Evolutionary conservation across 2,113 vertebrate species (phyloP).

Genomic region (Neotoma lepida): DNA sequence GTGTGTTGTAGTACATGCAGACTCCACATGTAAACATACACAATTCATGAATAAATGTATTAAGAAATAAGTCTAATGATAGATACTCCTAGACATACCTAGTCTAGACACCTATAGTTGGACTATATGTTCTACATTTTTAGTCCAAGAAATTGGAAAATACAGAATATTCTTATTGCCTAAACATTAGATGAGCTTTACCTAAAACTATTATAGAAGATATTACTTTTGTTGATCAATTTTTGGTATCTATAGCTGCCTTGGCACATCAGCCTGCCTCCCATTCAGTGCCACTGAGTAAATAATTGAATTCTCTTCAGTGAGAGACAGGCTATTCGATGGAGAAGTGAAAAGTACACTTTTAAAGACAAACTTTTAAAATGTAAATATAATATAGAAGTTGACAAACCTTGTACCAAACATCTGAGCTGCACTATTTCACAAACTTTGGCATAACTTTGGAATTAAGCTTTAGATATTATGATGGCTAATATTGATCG

Average conservation of each 20-base stretch:
- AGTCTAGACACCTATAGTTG: not conserved
- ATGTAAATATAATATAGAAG: not conserved
- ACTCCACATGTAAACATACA: too few species aligned
- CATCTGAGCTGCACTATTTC: not conserved
- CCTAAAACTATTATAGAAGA: not conserved
- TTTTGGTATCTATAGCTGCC: not conserved
- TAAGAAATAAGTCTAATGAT: not conserved
- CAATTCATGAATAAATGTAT: not conserved
- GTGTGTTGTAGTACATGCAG: too few species aligned
- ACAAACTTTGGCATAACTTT: not conserved
- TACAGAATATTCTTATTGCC: fast-evolving
- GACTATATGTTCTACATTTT: not conserved
- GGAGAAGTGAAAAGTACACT: not conserved
- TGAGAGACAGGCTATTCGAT: not conserved
- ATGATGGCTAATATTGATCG: not conserved
- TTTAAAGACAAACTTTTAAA: not conserved
- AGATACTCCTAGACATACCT: not conserved
- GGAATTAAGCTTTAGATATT: not conserved
- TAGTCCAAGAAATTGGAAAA: not conserved
- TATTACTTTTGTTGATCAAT: not conserved
- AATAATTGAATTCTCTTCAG: not conserved
- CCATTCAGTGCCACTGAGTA: not conserved
- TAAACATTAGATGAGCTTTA: not conserved
- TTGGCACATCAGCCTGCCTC: fast-evolving
- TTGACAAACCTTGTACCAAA: not conserved